These are phyloP conservation scores for Zophobas atratus DNA, from an alignment of 1,140 invertebrate genomes.

Conservation along the genomic window DNA sequence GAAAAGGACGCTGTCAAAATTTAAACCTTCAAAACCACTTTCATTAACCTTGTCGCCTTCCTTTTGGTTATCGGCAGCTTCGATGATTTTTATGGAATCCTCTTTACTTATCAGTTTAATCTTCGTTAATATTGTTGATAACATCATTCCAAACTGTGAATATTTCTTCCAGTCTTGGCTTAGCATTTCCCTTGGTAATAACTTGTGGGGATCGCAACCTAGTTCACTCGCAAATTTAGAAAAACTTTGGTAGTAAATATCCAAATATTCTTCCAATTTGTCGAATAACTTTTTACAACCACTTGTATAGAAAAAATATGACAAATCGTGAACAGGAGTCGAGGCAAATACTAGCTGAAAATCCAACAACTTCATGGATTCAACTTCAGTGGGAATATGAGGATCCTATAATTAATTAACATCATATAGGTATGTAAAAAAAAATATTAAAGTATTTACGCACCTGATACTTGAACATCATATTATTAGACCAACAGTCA, in stretches of 20 bases:
- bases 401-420: neutral
- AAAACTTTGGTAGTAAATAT: conserved; percentile 72
- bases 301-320: conserved; percentile 71
- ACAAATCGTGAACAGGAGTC: conserved; percentile 72
- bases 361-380: conserved; percentile 69
- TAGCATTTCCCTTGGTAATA: conserved; percentile 68
- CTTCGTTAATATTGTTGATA: conserved; percentile 10
- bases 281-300: conserved; percentile 69
- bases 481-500: conserved; percentile 41
- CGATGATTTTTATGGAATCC: neutral
- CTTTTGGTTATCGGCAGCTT: neutral
- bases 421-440: neutral
- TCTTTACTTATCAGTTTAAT: conserved; percentile 24
- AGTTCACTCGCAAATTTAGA: conserved; percentile 65
- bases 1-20: neutral
- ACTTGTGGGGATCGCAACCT: conserved; percentile 66
- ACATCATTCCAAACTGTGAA: conserved; percentile 21
- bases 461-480: conserved; percentile 66
- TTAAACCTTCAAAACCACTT: neutral
- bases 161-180: conserved; percentile 63
- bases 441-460: too few species aligned
- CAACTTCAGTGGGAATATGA: neutral
- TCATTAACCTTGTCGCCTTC: neutral
- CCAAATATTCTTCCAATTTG: conserved; percentile 68
- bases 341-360: conserved; percentile 70